Percentiles rank a stretch among this genome's conserved stretches.
phyloP scores from a whole-genome alignment of 2,888 invertebrate species.

The Hemicrepidius hirtus region DNA sequence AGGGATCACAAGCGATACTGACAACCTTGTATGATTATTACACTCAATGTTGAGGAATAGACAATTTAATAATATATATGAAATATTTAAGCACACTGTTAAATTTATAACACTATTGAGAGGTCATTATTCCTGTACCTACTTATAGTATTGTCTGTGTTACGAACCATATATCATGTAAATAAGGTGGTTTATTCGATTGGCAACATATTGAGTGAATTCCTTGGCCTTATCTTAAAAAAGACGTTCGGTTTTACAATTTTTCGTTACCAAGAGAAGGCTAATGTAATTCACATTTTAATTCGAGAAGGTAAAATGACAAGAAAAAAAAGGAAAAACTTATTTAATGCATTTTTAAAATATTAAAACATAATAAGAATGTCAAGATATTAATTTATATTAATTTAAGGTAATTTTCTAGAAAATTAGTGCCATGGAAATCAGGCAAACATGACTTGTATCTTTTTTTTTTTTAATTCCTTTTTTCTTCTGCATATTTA shows the following conservation, averaged over 20 bases:
- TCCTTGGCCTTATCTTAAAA: slow-evolving; percentile 61
- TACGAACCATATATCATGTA: slow-evolving; percentile 44
- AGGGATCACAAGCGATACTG: slow-evolving; percentile 75
- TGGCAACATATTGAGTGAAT: slow-evolving; percentile 57
- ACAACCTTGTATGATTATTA: slow-evolving; percentile 68
- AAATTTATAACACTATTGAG: slow-evolving; percentile 34
- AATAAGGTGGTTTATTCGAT: slow-evolving; percentile 44
- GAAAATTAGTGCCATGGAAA: slow-evolving; percentile 61
- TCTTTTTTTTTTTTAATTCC: background rate
- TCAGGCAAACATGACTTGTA: slow-evolving; percentile 54
- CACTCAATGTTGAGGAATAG: slow-evolving; percentile 67
- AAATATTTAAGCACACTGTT: slow-evolving; percentile 43
- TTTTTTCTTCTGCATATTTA: no score
- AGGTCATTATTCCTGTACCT: slow-evolving; percentile 33
- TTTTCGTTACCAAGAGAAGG: no score
- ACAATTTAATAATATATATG: slow-evolving; percentile 50
- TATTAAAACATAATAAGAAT: slow-evolving; percentile 42
- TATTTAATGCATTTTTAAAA: slow-evolving; percentile 40
- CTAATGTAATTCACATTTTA: slow-evolving; percentile 64
- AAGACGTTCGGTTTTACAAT: background rate
- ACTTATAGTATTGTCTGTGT: slow-evolving; percentile 40
- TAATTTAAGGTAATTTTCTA: slow-evolving; percentile 41
- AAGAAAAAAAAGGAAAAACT: slow-evolving; percentile 27
- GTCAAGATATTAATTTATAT: slow-evolving; percentile 36
- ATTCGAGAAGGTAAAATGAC: slow-evolving; percentile 9